Conservation (phyloP, 2,113 vertebrate species). For the Theropithecus gelada region DNA sequence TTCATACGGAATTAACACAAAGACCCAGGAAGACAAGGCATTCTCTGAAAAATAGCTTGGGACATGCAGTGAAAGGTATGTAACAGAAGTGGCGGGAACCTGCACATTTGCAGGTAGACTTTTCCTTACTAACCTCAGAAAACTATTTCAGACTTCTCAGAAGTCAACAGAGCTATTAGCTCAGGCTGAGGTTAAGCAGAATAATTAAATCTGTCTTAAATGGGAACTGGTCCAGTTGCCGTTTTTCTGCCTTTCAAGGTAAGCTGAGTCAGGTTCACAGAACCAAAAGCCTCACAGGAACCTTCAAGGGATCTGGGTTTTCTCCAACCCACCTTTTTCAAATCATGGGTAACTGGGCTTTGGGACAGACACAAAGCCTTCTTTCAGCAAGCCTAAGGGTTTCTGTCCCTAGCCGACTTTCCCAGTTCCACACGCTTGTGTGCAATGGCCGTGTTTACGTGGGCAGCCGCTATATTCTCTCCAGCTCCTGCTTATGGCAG, state of each 20-base stretch:
- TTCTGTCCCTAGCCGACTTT: background rate
- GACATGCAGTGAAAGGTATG: fast-evolving
- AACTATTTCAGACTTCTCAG: conserved; percentile 13
- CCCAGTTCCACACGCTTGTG: fast-evolving
- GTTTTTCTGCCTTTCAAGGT: background rate
- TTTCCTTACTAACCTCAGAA: background rate
- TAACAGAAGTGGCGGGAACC: background rate
- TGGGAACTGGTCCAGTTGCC: background rate
- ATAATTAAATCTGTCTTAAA: conserved; percentile 20
- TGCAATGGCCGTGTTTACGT: fast-evolving
- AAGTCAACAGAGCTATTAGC: background rate
- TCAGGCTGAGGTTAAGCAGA: background rate
- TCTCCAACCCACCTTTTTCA: background rate
- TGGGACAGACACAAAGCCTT: background rate
- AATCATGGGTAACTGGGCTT: background rate
- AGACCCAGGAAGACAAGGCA: background rate
- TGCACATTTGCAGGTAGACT: background rate
- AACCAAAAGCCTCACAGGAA: background rate
- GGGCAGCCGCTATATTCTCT: background rate
- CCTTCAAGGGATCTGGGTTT: background rate
- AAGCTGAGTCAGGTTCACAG: conserved; percentile 8
- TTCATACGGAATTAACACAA: background rate
- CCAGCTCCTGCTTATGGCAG: background rate
- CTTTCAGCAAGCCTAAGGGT: background rate
- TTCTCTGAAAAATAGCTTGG: background rate